phyloP scores from a whole-genome alignment of 2,888 invertebrate species.

The Synergus umbraculus region DNA sequence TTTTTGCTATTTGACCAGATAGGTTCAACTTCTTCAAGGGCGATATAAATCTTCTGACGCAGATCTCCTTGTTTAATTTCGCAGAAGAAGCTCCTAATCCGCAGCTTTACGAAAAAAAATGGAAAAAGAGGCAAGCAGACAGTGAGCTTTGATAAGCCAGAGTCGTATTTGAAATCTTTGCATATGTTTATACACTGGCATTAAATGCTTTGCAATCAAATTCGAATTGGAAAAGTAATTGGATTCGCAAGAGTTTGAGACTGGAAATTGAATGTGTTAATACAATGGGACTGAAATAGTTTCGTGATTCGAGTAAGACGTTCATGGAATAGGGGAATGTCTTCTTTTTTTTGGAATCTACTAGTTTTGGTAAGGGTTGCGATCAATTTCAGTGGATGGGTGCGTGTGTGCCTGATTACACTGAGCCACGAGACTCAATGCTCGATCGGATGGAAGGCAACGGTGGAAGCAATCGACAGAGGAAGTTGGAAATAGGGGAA shows the following conservation, averaged over 20 bases:
- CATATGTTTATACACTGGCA: background rate
- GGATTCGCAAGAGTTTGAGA: background rate
- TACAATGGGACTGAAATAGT: background rate
- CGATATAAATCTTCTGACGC: no score
- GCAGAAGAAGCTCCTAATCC: background rate
- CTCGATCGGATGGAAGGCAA: constrained; percentile 60
- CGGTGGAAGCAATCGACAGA: constrained; percentile 49
- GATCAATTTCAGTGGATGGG: constrained; percentile 9
- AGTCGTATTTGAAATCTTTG: background rate
- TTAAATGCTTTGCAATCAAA: no score
- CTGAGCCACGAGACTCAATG: constrained; percentile 48
- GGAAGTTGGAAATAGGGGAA: constrained; percentile 29
- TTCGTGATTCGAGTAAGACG: background rate
- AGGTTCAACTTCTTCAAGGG: no score
- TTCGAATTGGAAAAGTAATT: background rate
- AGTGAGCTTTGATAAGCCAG: no score
- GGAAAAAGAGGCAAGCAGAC: background rate
- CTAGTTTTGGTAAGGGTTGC: constrained; percentile 2
- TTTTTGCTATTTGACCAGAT: no score
- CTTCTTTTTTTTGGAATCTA: background rate
- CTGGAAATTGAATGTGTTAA: background rate
- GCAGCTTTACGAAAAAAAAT: background rate
- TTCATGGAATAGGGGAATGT: background rate
- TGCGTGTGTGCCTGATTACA: constrained; percentile 60
- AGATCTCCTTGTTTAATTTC: no score